A percentile compares a stretch with the other conserved stretches of the same genome.
Conservation (phyloP, 2,113 vertebrate genomes). For the Varanus komodoensis region DNA sequence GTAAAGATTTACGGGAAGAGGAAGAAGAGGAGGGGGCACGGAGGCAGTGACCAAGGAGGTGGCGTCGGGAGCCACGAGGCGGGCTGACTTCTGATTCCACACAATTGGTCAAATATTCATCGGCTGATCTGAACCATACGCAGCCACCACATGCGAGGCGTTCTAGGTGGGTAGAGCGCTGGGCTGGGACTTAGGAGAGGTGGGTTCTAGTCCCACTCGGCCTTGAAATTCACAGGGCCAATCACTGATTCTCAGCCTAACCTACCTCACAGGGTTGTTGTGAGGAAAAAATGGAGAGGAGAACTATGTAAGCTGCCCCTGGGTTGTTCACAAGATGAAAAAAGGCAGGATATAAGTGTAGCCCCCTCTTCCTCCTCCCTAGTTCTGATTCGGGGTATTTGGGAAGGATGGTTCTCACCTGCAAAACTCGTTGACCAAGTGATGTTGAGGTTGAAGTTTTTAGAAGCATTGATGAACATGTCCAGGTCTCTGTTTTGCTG, state of each 20-base stretch:
- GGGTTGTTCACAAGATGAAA: too few relatives aligned
- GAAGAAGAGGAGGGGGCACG: not conserved
- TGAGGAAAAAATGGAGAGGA: too few relatives aligned
- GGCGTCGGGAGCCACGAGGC: too few relatives aligned
- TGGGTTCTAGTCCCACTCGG: too few relatives aligned
- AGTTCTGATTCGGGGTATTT: not conserved
- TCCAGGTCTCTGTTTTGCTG: slow-evolving; percentile 97
- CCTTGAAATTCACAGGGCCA: too few relatives aligned
- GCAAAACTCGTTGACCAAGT: slow-evolving; percentile 97
- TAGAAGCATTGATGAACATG: slow-evolving; percentile 99
- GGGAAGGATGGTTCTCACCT: slow-evolving; percentile 76
- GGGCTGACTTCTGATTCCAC: not conserved
- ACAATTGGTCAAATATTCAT: not conserved
- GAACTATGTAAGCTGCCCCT: too few relatives aligned
- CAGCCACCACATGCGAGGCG: not conserved
- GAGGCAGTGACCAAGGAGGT: not conserved
- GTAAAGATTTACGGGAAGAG: not conserved
- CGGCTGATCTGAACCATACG: not conserved
- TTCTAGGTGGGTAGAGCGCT: too few relatives aligned
- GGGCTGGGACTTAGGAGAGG: too few relatives aligned
- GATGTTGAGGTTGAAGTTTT: slow-evolving; percentile 99
- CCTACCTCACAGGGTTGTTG: too few relatives aligned
- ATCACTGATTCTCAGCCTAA: too few relatives aligned
- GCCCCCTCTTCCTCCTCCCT: too few relatives aligned
- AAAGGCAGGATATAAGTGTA: too few relatives aligned